Conservation (phyloP, 2,797 vertebrate genomes). For the Acrocephalus scirpaceus region DNA sequence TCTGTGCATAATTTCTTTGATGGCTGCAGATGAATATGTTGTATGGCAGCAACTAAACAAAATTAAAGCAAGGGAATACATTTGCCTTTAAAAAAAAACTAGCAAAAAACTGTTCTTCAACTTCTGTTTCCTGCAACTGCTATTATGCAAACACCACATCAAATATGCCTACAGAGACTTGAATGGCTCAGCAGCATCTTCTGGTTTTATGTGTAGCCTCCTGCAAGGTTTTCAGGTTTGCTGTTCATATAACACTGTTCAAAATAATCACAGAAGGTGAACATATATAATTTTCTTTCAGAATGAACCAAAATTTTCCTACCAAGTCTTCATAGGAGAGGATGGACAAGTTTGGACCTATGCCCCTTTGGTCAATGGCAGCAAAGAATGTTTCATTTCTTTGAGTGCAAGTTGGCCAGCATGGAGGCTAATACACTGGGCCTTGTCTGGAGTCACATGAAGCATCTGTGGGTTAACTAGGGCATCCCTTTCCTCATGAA, state of each 20-base stretch:
- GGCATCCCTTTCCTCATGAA: neutral
- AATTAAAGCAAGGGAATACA: slow-evolving; percentile 38
- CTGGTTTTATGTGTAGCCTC: neutral
- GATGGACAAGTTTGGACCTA: neutral
- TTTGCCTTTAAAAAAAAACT: neutral
- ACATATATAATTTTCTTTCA: neutral
- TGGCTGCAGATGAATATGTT: slow-evolving; percentile 48
- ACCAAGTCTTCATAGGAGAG: neutral
- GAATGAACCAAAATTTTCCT: neutral
- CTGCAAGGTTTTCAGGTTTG: neutral
- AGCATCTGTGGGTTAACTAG: neutral
- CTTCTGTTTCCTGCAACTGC: slow-evolving; percentile 51
- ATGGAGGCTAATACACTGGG: neutral
- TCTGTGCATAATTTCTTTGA: slow-evolving; percentile 60
- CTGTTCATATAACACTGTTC: neutral
- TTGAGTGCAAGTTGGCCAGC: neutral
- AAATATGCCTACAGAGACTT: slow-evolving; percentile 9
- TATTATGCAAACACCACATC: slow-evolving; percentile 26
- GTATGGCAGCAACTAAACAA: slow-evolving; percentile 52
- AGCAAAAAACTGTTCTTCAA: neutral
- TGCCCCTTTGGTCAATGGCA: neutral
- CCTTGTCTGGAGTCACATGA: neutral
- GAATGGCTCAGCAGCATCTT: neutral
- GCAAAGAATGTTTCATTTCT: neutral
- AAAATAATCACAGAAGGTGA: neutral